Evolutionary conservation across 2,888 invertebrate genomes (phyloP).

Genomic region (Metellina segmentata): DNA sequence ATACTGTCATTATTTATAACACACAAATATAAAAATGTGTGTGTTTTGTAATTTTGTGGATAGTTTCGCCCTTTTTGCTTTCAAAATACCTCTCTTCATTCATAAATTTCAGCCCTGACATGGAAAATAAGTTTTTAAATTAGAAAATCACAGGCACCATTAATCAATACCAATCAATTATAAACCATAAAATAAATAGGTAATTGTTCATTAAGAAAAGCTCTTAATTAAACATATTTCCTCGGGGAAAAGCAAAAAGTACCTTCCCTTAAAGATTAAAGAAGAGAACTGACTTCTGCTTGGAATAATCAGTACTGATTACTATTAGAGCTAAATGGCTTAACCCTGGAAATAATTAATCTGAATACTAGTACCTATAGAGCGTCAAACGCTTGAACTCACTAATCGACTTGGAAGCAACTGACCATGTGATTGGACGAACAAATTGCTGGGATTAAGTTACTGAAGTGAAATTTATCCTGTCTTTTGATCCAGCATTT

Average conservation of each 20-base stretch:
- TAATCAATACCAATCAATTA: too few species aligned
- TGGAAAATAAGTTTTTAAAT: too few species aligned
- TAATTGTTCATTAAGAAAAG: neutral
- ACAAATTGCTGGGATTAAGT: neutral
- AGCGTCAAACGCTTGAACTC: neutral
- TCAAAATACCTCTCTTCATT: too few species aligned
- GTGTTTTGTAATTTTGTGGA: too few species aligned
- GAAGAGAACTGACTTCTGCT: neutral
- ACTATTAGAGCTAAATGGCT: neutral
- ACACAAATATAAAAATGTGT: too few species aligned
- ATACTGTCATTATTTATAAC: too few species aligned
- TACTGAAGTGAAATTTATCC: neutral
- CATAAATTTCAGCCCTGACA: too few species aligned
- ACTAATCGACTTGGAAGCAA: neutral
- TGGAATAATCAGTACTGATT: neutral
- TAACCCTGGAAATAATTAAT: neutral
- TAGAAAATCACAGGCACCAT: too few species aligned
- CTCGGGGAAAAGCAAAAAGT: neutral
- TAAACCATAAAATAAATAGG: too few species aligned
- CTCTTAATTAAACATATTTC: neutral
- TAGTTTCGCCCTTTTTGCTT: too few species aligned
- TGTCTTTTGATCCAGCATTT: neutral
- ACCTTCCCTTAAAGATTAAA: neutral
- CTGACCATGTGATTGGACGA: neutral
- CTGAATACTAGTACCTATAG: neutral